phyloP scores from a whole-genome alignment of 2,888 invertebrate species.

The Arrhopalites spinosus region DNA sequence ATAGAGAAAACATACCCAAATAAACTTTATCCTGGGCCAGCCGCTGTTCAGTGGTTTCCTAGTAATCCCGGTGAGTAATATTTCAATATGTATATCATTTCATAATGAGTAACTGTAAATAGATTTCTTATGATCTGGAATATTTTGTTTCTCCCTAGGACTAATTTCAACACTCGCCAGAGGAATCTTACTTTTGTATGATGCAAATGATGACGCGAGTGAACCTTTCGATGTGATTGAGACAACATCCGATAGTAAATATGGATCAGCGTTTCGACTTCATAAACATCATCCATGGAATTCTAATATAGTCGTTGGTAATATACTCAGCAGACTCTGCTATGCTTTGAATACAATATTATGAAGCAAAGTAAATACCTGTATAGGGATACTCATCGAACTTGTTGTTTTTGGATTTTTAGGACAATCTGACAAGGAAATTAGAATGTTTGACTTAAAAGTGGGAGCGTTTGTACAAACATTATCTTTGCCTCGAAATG shows the following conservation, averaged over 20 bases:
- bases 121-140: no score
- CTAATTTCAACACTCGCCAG: conserved; percentile 26
- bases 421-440: conserved; percentile 29
- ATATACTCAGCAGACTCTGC: background rate
- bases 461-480: conserved; percentile 36
- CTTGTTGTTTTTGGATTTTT: background rate
- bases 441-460: conserved; percentile 36
- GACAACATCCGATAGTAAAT: conserved; percentile 28
- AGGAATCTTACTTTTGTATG: conserved; percentile 26
- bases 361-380: no score
- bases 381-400: no score
- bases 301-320: conserved; percentile 19
- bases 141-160: no score
- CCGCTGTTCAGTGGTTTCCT: conserved; percentile 37
- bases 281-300: conserved; percentile 37
- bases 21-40: conserved; percentile 30
- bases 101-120: no score
- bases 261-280: conserved; percentile 17
- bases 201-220: conserved; percentile 29
- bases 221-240: conserved; percentile 31
- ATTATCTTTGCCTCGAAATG: conserved; percentile 14
- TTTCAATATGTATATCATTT: no score
- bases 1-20: conserved; percentile 32
- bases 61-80: no score
- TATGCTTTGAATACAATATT: background rate